Conservation (phyloP, 1,140 invertebrate genomes). For the Hydropsyche tenuis region DNA sequence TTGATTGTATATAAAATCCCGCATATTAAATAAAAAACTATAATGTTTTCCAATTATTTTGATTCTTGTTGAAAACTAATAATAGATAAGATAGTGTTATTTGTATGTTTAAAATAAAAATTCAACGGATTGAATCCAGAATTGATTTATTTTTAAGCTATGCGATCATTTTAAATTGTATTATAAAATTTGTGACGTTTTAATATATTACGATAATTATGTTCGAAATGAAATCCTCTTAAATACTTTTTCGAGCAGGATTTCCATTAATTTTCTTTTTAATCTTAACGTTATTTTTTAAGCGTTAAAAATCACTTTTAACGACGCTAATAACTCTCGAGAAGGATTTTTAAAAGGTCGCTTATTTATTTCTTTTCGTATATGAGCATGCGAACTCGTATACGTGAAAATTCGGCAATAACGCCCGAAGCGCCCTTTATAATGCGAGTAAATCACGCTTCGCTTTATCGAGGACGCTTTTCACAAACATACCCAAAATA, state of each 20-base stretch:
- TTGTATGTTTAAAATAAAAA: too few species aligned
- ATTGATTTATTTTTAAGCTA: too few species aligned
- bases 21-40: too few species aligned
- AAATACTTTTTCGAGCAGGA: slow-evolving; percentile 10
- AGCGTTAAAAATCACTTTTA: slow-evolving; percentile 14
- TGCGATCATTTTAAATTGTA: background rate
- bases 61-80: too few species aligned
- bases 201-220: background rate
- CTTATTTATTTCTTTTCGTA: background rate
- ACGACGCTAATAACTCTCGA: slow-evolving; percentile 13
- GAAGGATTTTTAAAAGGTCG: slow-evolving; percentile 3
- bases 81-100: too few species aligned
- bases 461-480: background rate
- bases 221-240: background rate
- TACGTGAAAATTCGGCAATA: background rate
- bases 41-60: too few species aligned
- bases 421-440: background rate
- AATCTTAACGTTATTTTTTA: slow-evolving; percentile 8
- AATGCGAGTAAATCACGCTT: slow-evolving; percentile 21
- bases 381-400: too few species aligned
- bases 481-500: background rate
- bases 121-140: too few species aligned
- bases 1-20: too few species aligned
- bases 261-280: slow-evolving; percentile 3
- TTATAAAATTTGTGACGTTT: background rate